Conservation (phyloP, 2,113 vertebrate genomes). For the Eptatretus burgeri region DNA sequence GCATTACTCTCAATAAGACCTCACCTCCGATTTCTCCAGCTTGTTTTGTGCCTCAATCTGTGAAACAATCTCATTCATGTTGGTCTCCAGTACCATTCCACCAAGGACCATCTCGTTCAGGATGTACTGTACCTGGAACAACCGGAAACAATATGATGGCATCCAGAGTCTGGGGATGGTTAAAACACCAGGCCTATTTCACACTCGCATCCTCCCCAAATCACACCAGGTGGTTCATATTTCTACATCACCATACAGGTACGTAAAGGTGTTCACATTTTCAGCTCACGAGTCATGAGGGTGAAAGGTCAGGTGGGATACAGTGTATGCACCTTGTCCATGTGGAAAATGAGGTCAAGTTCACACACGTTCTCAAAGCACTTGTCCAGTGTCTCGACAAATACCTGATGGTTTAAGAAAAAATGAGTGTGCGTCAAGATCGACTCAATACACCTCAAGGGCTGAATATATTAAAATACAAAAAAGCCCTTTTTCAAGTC, state of each 20-base stretch:
- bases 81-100: conserved; percentile 77
- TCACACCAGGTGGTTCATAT: too few relatives aligned
- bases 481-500: too few relatives aligned
- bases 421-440: conserved; percentile 6
- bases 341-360: conserved; percentile 74
- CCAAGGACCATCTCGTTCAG: conserved; percentile 75
- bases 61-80: conserved; percentile 68
- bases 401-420: conserved; percentile 28
- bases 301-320: too few relatives aligned
- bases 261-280: too few relatives aligned
- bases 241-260: too few relatives aligned
- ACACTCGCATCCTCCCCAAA: too few relatives aligned
- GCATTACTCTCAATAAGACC: conserved; percentile 9
- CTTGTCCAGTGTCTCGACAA: conserved; percentile 76
- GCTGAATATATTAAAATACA: too few relatives aligned
- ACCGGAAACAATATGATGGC: background rate
- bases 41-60: conserved; percentile 62
- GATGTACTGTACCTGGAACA: conserved; percentile 63
- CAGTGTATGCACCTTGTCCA: conserved; percentile 50
- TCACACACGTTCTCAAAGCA: conserved; percentile 87
- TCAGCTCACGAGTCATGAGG: too few relatives aligned
- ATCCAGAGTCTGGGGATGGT: too few relatives aligned
- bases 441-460: too few relatives aligned
- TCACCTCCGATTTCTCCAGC: conserved; percentile 71
- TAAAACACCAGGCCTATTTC: too few relatives aligned